Evolutionary conservation across 2,113 vertebrate species (phyloP).

Genomic region (Misgurnus anguillicaudatus): DNA sequence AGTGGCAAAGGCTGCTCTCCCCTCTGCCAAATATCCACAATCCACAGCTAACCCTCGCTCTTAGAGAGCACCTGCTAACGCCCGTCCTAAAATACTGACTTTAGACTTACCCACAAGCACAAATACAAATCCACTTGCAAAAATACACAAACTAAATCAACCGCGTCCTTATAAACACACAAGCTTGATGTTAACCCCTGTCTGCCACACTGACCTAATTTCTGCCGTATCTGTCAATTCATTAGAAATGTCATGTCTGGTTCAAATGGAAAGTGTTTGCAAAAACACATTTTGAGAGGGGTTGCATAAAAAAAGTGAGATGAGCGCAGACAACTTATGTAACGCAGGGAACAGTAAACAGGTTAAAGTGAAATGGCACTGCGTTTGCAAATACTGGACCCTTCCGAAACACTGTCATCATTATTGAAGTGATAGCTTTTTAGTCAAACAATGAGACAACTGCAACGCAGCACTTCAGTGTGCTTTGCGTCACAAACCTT

Average conservation of each 20-base stretch:
- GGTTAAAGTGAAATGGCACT: slow-evolving; percentile 14
- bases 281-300: neutral
- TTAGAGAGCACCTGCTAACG: slow-evolving; percentile 31
- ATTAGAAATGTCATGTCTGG: neutral
- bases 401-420: neutral
- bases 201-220: slow-evolving; percentile 20
- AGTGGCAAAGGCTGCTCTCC: slow-evolving; percentile 57
- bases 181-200: neutral
- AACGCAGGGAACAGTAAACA: slow-evolving; percentile 40
- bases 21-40: slow-evolving; percentile 47
- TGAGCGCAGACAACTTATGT: slow-evolving; percentile 42
- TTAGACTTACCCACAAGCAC: slow-evolving; percentile 46
- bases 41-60: slow-evolving; percentile 17
- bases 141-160: slow-evolving; percentile 12
- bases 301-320: slow-evolving; percentile 26
- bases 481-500: neutral
- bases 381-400: slow-evolving; percentile 30
- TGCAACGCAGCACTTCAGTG: neutral
- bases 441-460: neutral
- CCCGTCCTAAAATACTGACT: slow-evolving; percentile 42
- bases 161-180: neutral
- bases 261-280: neutral
- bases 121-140: slow-evolving; percentile 45
- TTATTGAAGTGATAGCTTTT: no score
- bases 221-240: neutral